Evolutionary conservation across 2,797 vertebrate genomes (phyloP).

Genomic region (Onychomys arenicola): DNA sequence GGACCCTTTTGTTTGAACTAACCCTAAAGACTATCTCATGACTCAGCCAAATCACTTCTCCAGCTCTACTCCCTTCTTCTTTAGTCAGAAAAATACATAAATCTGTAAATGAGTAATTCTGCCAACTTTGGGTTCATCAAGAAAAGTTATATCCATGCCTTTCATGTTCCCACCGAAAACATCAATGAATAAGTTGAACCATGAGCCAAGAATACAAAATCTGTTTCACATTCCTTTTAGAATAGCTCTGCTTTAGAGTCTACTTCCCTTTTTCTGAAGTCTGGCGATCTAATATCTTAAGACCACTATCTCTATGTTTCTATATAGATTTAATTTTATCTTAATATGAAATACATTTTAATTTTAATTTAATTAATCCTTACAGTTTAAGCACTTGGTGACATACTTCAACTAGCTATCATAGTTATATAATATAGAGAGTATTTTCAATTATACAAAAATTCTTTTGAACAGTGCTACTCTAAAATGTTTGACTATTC

Average conservation of each 20-base stretch:
- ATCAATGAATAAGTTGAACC: conserved; percentile 57
- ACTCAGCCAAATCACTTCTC: conserved; percentile 54
- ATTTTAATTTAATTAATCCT: neutral
- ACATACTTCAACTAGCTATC: neutral
- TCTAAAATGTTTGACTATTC: conserved; percentile 33
- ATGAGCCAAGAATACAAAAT: conserved; percentile 33
- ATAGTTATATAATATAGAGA: neutral
- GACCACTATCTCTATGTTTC: neutral
- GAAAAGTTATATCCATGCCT: conserved; percentile 51
- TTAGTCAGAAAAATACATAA: conserved; percentile 56
- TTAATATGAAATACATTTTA: conserved; percentile 48
- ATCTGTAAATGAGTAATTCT: conserved; percentile 61
- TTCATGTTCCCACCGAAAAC: conserved; percentile 56
- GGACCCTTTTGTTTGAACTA: conserved; percentile 71
- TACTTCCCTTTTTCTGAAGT: conserved; percentile 35
- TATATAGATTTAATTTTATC: conserved; percentile 26
- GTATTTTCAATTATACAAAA: conserved; percentile 29
- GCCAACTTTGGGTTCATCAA: conserved; percentile 38
- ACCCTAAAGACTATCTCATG: conserved; percentile 61
- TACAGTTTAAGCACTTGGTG: neutral
- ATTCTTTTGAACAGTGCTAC: neutral
- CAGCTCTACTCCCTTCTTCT: conserved; percentile 55
- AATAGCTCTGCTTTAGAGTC: conserved; percentile 3
- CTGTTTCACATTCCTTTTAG: neutral
- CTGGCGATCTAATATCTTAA: conserved; percentile 46